Base-by-base conservation (phyloP, 2,797 vertebrate genomes). In the Paratrypauchen microcephalus region DNA sequence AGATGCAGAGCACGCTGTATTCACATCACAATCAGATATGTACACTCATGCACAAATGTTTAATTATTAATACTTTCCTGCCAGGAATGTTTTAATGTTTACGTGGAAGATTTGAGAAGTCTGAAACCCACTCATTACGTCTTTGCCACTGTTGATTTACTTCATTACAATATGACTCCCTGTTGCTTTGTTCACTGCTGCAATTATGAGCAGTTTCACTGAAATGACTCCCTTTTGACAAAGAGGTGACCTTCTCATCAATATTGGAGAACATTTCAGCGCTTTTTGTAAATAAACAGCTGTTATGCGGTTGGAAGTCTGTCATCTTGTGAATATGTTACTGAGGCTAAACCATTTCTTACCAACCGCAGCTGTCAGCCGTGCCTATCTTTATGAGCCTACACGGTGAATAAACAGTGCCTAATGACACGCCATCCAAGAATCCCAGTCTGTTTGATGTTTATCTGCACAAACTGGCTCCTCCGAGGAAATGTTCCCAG, bases 61-160 rank as follows among this genome's bases (percentile, higher is more conserved):
- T 85, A 85, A 84, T 86, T 87, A 87, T 87, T 87, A 45, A 90
- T 75, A 59, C 32, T 63, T 83, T 71, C 78, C 79, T 84, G 72
- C 68, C 74, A 82, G 71, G 59, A 79, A 83, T 73, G 77, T 74
- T 69, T 77, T 76, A 74, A 77, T 72, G 78, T 81, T 84, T 72
- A 82, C 78, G 76, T 79, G 68, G 73, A 73, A 75, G 66, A 71
- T 82, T 55, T 80, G 73, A 83, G 76, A 76, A 79, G 76, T 78
- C 57, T 84, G 60, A 85, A 83, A 83, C 48, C 60, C 68, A 28
- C 63, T 56, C 64, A 78, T 72, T 65, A 60, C 50, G 62, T 76
- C 68, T 77, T 23, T 30, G 23, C 77, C 50, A 55, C 74, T 66
- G 39, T 18, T 68, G 65, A 24, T 62, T 64, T 69, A 9, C 28